These are phyloP conservation scores for Plagodis dolabraria DNA, from an alignment of 2,888 invertebrate genomes.

Conservation along the genomic window DNA sequence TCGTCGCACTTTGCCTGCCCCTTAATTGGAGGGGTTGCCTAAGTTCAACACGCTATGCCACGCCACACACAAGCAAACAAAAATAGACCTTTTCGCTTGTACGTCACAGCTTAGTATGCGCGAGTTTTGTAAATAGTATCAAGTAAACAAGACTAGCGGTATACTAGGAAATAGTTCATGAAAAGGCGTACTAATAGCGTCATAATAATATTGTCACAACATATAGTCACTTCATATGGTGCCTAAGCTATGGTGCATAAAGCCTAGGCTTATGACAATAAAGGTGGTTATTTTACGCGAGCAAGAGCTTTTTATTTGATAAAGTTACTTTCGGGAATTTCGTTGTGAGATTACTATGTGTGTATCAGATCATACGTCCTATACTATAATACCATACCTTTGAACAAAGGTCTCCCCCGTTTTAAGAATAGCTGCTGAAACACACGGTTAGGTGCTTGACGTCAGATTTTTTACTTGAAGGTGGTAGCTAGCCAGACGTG, in stretches of 20 bases:
- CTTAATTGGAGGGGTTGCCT: slow-evolving; percentile 77
- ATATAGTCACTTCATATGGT: slow-evolving; percentile 28
- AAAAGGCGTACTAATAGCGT: slow-evolving; percentile 55
- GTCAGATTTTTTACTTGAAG: too few relatives aligned
- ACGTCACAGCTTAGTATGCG: slow-evolving; percentile 56
- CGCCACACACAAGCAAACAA: slow-evolving; percentile 67
- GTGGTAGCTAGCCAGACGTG: too few relatives aligned
- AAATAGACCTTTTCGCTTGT: slow-evolving; percentile 56
- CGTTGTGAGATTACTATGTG: too few relatives aligned
- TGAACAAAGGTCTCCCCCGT: too few relatives aligned
- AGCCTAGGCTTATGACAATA: slow-evolving; percentile 12
- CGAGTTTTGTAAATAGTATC: slow-evolving; percentile 51
- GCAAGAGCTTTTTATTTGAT: slow-evolving; percentile 1
- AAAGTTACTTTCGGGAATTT: too few relatives aligned
- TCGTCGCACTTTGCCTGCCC: slow-evolving; percentile 74
- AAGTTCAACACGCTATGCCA: slow-evolving; percentile 70
- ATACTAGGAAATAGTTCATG: slow-evolving; percentile 66
- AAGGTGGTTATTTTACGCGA: slow-evolving; percentile 11
- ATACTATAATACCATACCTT: too few relatives aligned
- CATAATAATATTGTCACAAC: slow-evolving; percentile 38
- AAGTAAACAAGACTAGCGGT: slow-evolving; percentile 66
- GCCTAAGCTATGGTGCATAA: too few relatives aligned
- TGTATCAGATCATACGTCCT: too few relatives aligned
- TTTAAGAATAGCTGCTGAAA: too few relatives aligned
- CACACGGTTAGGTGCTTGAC: too few relatives aligned